Evolutionary conservation across 2,888 invertebrate species (phyloP).

Genomic region (Quadroppia sp.): DNA sequence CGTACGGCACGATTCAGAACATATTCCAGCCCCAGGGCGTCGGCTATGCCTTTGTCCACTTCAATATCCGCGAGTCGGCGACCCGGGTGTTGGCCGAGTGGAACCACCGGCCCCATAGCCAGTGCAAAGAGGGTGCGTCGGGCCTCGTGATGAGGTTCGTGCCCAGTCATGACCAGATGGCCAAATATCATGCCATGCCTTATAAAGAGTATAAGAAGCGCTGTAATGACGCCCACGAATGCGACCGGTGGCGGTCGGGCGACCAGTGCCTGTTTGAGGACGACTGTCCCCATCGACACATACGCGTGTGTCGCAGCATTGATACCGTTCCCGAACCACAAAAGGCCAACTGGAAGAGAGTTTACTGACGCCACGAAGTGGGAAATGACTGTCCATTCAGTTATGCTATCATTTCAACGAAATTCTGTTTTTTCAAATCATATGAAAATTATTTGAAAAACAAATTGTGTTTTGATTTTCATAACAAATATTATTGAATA

Average conservation of each 20-base stretch:
- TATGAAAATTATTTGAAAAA: too few species aligned
- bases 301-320: not conserved
- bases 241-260: not conserved
- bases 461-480: too few species aligned
- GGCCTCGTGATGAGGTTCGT: not conserved
- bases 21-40: not conserved
- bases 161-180: not conserved
- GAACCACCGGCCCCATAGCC: not conserved
- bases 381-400: too few species aligned
- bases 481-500: too few species aligned
- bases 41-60: not conserved
- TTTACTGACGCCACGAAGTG: too few species aligned
- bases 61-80: not conserved
- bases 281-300: not conserved
- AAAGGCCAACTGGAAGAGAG: constrained; percentile 2
- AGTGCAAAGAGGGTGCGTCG: not conserved
- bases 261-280: not conserved
- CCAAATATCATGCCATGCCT: not conserved
- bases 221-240: not conserved
- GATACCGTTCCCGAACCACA: not conserved
- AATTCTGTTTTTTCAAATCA: too few species aligned
- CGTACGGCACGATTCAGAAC: not conserved
- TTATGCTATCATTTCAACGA: too few species aligned
- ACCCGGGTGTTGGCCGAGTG: not conserved
- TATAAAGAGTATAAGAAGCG: not conserved